Conservation (phyloP, 2,797 vertebrate species). For the Chaunax sp. region DNA sequence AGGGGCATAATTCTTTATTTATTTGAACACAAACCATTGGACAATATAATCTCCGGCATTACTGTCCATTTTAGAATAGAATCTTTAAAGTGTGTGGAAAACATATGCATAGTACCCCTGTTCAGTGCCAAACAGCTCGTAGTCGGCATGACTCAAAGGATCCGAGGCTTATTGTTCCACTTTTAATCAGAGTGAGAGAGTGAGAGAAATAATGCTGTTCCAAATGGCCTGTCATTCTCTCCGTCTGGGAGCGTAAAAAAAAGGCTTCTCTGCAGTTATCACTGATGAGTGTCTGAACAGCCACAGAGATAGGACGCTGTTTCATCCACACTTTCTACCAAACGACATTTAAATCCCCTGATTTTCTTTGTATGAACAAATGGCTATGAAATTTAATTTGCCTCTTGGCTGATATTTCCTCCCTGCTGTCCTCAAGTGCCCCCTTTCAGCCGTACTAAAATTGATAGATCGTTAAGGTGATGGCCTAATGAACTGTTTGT, state of each 20-base stretch:
- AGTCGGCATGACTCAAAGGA: background rate
- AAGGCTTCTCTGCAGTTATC: slow-evolving; percentile 45
- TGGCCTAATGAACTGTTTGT: slow-evolving; percentile 48
- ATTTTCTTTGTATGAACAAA: slow-evolving; percentile 61
- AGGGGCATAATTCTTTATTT: background rate
- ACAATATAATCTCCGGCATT: background rate
- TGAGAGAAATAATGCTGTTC: slow-evolving; percentile 30
- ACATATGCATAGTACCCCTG: background rate
- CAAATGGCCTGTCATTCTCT: slow-evolving; percentile 47
- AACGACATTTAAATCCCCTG: slow-evolving; percentile 60
- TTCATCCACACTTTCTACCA: slow-evolving; percentile 45
- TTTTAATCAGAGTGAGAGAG: slow-evolving; percentile 10
- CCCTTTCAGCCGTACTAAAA: slow-evolving; percentile 19
- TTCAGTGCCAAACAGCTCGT: background rate
- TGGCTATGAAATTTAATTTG: slow-evolving; percentile 58
- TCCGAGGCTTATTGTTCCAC: slow-evolving; percentile 7
- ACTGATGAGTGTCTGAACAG: slow-evolving; percentile 57
- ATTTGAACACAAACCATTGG: background rate
- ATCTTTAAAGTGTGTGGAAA: background rate
- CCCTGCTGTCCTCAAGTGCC: slow-evolving; percentile 54
- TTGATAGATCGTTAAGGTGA: slow-evolving; percentile 47
- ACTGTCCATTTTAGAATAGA: background rate
- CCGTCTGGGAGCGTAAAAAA: slow-evolving; percentile 20
- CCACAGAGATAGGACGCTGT: slow-evolving; percentile 32
- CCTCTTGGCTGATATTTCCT: slow-evolving; percentile 58